Evolutionary conservation across 2,797 vertebrate genomes (phyloP), one percentile per base, ranked within the genome.

Genomic region (Channa striata): DNA sequence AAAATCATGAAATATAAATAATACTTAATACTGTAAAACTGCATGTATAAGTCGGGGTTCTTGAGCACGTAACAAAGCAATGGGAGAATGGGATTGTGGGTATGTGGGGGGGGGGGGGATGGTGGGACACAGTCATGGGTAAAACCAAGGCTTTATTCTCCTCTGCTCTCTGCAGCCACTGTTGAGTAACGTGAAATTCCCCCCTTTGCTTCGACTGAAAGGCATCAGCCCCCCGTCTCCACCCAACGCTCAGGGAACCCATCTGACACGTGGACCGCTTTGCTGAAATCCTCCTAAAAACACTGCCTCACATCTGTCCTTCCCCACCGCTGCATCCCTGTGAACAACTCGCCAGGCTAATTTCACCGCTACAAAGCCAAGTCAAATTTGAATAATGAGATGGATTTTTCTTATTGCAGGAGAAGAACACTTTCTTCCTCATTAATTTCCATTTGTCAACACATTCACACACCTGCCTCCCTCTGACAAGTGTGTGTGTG

Each of bases 401-500:
- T 37, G 46, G 64, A 62, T 68, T 64, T 70, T 60, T 46, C 25
- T 44, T 25, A 59, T 43, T 52, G 48, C 30, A 61, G 79, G n/a
- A 69, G 71, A 60, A 37, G 1, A 14, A 5, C 63, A 59, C 59
- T 75, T 77, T 83, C 46, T 63, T 74, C 53, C 77, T 78, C 78
- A 86, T 88, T 87, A 76, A 82, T 84, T 87, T 91, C 58, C 71
- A 85, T 90, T 89, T 86, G 74, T 87, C 84, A 86, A 71, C 71
- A 81, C 64, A 57, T 40, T 67, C 75, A 59, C 61, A 73, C 80
- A 86, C 79, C 77, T 87, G 86, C 60, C 58, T 81, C 51, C 6
- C 1, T 46, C 47, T 62, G 19, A 58, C 43, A 50, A 40, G 30
- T 53, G 53, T 74, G 66, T 58, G 71, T 49, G 25, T 1, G 52